Conservation (phyloP, 2,113 vertebrate species). For the Talpa occidentalis region DNA sequence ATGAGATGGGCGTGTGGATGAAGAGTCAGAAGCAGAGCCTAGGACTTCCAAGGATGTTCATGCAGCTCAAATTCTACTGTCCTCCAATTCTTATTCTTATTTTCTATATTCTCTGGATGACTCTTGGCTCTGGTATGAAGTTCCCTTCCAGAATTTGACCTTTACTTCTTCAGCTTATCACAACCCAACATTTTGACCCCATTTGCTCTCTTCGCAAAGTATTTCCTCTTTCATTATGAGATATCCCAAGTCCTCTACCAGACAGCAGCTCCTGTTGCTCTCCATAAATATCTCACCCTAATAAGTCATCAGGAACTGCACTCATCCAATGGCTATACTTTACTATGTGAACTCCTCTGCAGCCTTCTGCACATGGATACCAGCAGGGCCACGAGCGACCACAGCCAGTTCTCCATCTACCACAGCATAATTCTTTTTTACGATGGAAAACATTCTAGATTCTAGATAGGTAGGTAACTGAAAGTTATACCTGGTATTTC, state of each 20-base stretch:
- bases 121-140: neutral
- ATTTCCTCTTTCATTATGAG: neutral
- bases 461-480: neutral
- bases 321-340: neutral
- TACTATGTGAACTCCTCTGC: neutral
- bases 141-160: slow-evolving; percentile 5
- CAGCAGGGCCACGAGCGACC: fast-evolving
- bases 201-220: neutral
- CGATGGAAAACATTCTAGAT: neutral
- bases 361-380: fast-evolving
- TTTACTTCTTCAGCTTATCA: neutral
- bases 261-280: neutral
- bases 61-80: neutral
- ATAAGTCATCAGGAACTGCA: neutral
- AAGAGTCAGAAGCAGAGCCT: neutral
- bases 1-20: neutral
- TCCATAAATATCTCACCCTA: neutral
- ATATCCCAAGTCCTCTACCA: neutral
- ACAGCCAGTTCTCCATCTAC: neutral
- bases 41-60: neutral
- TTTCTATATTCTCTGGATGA: neutral
- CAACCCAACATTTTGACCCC: neutral
- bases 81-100: neutral
- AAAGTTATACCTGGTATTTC: neutral
- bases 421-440: neutral